phyloP scores from a whole-genome alignment of 2,113 vertebrate genomes.

The Pachyramphus minor region DNA sequence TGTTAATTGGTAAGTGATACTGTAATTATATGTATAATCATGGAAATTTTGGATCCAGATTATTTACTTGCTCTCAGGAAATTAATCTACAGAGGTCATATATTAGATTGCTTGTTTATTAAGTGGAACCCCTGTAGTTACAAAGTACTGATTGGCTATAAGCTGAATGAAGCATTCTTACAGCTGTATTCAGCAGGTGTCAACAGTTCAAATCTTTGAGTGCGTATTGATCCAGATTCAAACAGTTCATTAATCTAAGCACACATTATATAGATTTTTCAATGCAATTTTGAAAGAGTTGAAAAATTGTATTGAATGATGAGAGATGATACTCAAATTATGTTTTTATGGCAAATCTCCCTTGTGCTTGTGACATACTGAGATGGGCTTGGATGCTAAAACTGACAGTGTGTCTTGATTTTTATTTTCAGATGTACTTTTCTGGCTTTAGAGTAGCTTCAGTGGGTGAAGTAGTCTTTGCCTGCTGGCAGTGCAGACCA shows the following conservation, averaged over 20 bases:
- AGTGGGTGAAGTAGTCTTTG: not conserved
- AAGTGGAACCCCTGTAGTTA: slow-evolving; percentile 76
- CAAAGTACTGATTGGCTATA: slow-evolving; percentile 68
- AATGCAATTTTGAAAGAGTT: slow-evolving; percentile 76
- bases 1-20: slow-evolving; percentile 79
- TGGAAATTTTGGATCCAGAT: slow-evolving; percentile 76
- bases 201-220: slow-evolving; percentile 74
- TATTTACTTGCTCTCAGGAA: slow-evolving; percentile 79
- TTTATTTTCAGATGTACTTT: slow-evolving; percentile 28
- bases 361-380: slow-evolving; percentile 20
- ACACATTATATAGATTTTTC: slow-evolving; percentile 83
- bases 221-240: slow-evolving; percentile 79
- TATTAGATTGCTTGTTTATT: slow-evolving; percentile 80
- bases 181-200: slow-evolving; percentile 76
- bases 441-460: slow-evolving; percentile 7
- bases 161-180: slow-evolving; percentile 64
- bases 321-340: slow-evolving; percentile 80
- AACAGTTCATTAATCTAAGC: slow-evolving; percentile 86
- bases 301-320: slow-evolving; percentile 82
- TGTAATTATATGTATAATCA: slow-evolving; percentile 79
- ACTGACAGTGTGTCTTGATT: not conserved
- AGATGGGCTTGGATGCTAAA: not conserved
- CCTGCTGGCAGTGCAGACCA: not conserved
- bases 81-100: slow-evolving; percentile 76
- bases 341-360: slow-evolving; percentile 68